Evolutionary conservation across 2,113 vertebrate species (phyloP).

Genomic region (Plotosus lineatus): DNA sequence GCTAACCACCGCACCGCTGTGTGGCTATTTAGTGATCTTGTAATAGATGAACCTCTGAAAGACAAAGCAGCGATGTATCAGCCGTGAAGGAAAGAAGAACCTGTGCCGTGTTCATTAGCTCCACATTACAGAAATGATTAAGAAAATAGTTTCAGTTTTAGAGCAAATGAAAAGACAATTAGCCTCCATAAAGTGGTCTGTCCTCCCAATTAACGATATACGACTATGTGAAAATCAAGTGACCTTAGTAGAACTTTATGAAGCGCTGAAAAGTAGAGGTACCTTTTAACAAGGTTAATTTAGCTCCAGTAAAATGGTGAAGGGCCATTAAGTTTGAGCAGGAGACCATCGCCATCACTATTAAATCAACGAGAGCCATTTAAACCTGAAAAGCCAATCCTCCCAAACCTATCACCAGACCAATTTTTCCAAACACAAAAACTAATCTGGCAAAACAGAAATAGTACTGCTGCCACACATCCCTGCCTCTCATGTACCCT

Average conservation of each 20-base stretch:
- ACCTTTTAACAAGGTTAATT: conserved; percentile 73
- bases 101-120: conserved; percentile 31
- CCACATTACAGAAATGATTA: conserved; percentile 45
- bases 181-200: conserved; percentile 65
- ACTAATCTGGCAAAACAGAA: conserved; percentile 33
- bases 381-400: conserved; percentile 49
- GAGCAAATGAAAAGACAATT: conserved; percentile 57
- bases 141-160: conserved; percentile 40
- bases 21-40: not conserved
- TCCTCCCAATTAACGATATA: conserved; percentile 56
- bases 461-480: conserved; percentile 58
- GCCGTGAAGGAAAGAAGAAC: not conserved
- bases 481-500: conserved; percentile 59
- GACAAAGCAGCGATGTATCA: not conserved
- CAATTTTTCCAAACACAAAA: conserved; percentile 29
- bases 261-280: conserved; percentile 60
- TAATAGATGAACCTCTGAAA: not conserved
- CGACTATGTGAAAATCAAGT: conserved; percentile 63
- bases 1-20: too few relatives aligned
- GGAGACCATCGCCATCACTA: conserved; percentile 64
- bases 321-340: conserved; percentile 72
- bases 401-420: conserved; percentile 43
- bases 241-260: conserved; percentile 58
- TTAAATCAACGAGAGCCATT: conserved; percentile 69
- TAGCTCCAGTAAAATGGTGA: conserved; percentile 61